These are phyloP conservation scores for Diadophis punctatus DNA, from an alignment of 2,113 vertebrate genomes.

Conservation along the genomic window DNA sequence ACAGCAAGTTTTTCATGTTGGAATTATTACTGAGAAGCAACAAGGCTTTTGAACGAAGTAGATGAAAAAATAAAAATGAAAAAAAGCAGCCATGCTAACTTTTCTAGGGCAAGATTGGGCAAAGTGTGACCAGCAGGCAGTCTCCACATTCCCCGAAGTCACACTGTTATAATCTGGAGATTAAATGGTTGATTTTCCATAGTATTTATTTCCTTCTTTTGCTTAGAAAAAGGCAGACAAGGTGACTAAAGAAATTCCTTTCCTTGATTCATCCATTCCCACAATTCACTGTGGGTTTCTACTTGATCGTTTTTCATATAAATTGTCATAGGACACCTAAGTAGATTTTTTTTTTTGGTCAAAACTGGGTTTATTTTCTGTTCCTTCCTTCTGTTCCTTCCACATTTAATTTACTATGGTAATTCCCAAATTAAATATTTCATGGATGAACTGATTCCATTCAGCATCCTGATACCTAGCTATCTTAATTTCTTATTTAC, in stretches of 20 bases:
- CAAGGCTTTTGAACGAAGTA: neutral
- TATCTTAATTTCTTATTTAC: neutral
- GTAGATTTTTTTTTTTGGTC: slow-evolving; percentile 17
- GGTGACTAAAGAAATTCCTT: neutral
- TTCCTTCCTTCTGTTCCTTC: neutral
- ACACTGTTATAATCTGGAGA: neutral
- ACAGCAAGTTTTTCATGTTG: neutral
- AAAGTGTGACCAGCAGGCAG: neutral
- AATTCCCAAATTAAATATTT: slow-evolving; percentile 18
- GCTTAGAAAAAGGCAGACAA: neutral
- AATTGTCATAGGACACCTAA: neutral
- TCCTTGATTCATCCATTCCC: neutral
- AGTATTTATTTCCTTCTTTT: neutral
- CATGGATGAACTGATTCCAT: neutral
- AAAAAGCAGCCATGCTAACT: neutral
- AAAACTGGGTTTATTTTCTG: slow-evolving; percentile 10
- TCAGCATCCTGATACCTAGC: neutral
- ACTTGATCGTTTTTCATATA: slow-evolving; percentile 1
- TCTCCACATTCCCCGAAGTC: neutral
- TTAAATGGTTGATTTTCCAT: neutral
- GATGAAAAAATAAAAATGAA: neutral
- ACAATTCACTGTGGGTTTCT: neutral
- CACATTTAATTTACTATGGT: slow-evolving; percentile 9
- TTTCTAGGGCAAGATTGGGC: neutral
- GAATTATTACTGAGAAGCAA: neutral